phyloP scores from a whole-genome alignment of 2,113 vertebrate species.

The Anolis carolinensis region DNA sequence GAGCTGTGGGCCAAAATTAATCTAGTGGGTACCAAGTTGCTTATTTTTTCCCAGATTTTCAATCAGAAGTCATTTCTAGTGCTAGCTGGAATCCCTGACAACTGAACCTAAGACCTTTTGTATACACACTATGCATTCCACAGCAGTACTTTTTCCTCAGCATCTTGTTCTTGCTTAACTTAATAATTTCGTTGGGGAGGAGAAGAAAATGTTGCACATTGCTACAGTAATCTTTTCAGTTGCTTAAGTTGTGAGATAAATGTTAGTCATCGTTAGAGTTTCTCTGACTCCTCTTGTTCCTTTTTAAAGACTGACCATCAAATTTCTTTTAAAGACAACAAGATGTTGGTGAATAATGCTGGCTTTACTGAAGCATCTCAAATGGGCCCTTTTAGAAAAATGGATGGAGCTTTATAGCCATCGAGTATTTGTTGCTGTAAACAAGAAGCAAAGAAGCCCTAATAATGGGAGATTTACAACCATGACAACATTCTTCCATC shows the following conservation, averaged over 20 bases:
- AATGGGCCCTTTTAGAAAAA: constrained; percentile 54
- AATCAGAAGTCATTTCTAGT: not conserved
- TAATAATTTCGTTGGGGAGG: not conserved
- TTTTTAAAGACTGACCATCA: constrained; percentile 26
- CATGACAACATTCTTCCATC: constrained; percentile 40
- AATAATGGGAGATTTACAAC: constrained; percentile 53
- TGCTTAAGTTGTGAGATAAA: not conserved
- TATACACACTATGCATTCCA: not conserved
- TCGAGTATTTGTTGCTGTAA: constrained; percentile 52
- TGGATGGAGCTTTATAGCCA: constrained; percentile 62
- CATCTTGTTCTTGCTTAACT: not conserved
- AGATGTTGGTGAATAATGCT: constrained; percentile 49
- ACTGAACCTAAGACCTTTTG: not conserved
- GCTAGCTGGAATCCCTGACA: not conserved
- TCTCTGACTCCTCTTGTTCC: not conserved
- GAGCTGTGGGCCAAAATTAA: not conserved
- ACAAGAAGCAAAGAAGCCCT: constrained; percentile 53
- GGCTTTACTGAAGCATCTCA: constrained; percentile 53
- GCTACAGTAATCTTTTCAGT: not conserved
- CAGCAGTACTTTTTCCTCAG: not conserved
- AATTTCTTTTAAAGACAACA: constrained; percentile 41
- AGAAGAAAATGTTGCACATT: not conserved
- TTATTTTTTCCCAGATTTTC: not conserved
- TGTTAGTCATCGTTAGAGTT: constrained; percentile 17
- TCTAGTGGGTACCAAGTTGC: not conserved